Base-by-base conservation (phyloP, 2,113 vertebrate genomes). In the Piliocolobus tephrosceles region DNA sequence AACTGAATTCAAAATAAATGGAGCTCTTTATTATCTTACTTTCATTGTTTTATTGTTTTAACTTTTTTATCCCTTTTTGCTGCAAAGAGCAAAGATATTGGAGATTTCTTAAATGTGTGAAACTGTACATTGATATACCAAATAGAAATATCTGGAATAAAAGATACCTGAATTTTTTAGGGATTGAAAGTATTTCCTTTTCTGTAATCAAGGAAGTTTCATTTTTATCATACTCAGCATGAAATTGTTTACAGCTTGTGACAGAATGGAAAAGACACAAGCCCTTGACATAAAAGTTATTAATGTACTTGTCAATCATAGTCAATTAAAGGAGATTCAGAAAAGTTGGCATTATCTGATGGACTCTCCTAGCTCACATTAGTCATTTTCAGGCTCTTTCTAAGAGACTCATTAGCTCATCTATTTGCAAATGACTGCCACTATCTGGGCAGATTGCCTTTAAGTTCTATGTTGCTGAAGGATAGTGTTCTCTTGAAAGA, bases 351-450 rank as follows among this genome's bases (percentile, higher is more conserved):
- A 95, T 96, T 88, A 61, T 97, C 30, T 92, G 70, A 94, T 97
- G 70, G 68, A 81, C 84, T 38, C 61, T 95, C 18, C 76, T 85
- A 70, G 38, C 45, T 95, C 72, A 58, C 45, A 79, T 90, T 96
- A 92, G 93, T 79, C 68, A 92, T 96, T 96, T 93, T 47, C 66
- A 96, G 23, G 22, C 35, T 94, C 90, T 95, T 96, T 91, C 50
- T 97, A 61, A 94, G 58, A 92, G 91, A 76, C 86, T 96, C 80
- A 95, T 97, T 97, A 97, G 83, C 73, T 95, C 85, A 76, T 96
- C 78, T 96, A 23, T 88, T 86, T 89, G 52, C 83, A 89, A 94
- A 90, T 92, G 38, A 96, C 78, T 89, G 80, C 82, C 18, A 38
- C 64, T 88, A 1, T 97, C 80, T 94, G 87, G 94, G 84, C 90